Conservation (phyloP, 2,888 invertebrate genomes). For the Leptinotarsa rubiginosa region DNA sequence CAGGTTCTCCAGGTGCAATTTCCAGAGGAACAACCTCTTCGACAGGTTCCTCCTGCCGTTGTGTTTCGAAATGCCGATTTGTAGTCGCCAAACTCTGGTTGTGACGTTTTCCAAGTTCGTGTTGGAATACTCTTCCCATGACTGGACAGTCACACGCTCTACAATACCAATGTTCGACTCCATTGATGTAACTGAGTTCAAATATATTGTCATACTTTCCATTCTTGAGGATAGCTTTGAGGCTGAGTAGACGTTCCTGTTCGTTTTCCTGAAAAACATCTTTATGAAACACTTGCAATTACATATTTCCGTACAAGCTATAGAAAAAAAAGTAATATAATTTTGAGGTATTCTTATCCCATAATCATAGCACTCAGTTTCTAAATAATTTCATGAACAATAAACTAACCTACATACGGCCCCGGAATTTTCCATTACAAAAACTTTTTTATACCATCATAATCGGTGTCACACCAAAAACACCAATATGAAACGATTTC, state of each 20-base stretch:
- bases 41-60: conserved; percentile 27
- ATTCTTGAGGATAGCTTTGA: conserved; percentile 59
- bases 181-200: conserved; percentile 59
- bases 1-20: conserved; percentile 75
- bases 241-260: conserved; percentile 59
- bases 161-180: conserved; percentile 63
- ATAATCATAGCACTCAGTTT: background rate
- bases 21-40: conserved; percentile 50
- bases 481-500: too few species aligned
- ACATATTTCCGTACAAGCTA: background rate
- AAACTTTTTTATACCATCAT: too few species aligned
- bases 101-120: conserved; percentile 64
- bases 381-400: too few species aligned
- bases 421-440: too few species aligned
- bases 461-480: too few species aligned
- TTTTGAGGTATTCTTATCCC: background rate
- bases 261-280: conserved; percentile 59
- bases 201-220: conserved; percentile 62
- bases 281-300: conserved; percentile 17
- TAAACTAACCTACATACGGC: too few species aligned
- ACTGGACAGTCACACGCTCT: conserved; percentile 64
- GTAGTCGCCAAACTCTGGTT: conserved; percentile 51
- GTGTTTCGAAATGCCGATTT: conserved; percentile 36
- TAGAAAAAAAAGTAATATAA: background rate
- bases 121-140: conserved; percentile 64